Percentiles rank a stretch among this genome's conserved stretches.
Conservation (phyloP, 2,797 vertebrate genomes). For the Platyrinchus mystaceus region DNA sequence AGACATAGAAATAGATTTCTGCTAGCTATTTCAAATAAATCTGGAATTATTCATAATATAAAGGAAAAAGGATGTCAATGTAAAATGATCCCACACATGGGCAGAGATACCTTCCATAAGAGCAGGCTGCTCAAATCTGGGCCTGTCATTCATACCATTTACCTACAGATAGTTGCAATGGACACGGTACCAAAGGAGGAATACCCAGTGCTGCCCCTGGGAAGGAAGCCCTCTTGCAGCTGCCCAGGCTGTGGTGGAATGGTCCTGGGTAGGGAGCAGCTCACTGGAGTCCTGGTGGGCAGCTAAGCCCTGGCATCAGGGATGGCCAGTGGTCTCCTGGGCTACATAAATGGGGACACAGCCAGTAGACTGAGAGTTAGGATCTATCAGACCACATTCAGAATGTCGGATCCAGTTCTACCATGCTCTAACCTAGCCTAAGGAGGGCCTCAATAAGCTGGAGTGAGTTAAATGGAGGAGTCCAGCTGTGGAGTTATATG, state of each 20-base stretch:
- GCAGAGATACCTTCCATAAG: neutral
- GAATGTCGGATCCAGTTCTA: neutral
- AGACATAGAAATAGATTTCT: neutral
- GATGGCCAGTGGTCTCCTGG: neutral
- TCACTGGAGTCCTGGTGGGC: neutral
- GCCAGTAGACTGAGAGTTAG: neutral
- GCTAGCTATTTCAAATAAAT: neutral
- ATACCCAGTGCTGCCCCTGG: accelerated
- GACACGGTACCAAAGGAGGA: neutral
- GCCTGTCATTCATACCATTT: neutral
- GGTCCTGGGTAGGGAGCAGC: neutral
- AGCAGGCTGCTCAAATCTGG: neutral
- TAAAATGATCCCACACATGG: neutral
- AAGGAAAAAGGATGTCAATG: neutral
- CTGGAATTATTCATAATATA: neutral
- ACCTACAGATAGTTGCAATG: neutral
- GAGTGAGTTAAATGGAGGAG: neutral
- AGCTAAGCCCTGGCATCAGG: neutral
- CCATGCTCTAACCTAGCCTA: neutral
- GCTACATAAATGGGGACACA: neutral
- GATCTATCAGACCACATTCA: neutral
- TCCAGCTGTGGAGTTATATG: no score
- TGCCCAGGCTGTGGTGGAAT: neutral
- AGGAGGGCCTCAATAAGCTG: neutral
- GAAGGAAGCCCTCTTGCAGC: neutral